These are phyloP conservation scores for Zonitis immaculata DNA, from an alignment of 2,888 invertebrate species.

Conservation along the genomic window DNA sequence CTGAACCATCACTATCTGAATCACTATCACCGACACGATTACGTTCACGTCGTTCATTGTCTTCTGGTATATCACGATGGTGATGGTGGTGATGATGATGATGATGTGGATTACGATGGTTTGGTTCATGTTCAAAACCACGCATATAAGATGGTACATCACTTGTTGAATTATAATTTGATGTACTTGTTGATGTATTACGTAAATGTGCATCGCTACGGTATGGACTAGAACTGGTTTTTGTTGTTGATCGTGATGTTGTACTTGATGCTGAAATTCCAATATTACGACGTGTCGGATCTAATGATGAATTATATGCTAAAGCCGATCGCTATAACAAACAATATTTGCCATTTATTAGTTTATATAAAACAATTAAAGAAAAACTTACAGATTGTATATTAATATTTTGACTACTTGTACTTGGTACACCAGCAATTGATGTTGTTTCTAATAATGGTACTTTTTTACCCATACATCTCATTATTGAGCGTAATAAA, in stretches of 20 bases:
- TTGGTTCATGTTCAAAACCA: constrained; percentile 59
- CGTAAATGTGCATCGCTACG: constrained; percentile 78
- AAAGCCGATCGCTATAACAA: constrained; percentile 66
- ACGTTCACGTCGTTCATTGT: constrained; percentile 30
- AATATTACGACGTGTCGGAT: constrained; percentile 67
- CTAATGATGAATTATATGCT: constrained; percentile 69
- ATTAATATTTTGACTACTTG: constrained; percentile 73
- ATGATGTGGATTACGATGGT: constrained; percentile 42
- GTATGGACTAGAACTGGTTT: constrained; percentile 91
- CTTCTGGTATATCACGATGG: constrained; percentile 20
- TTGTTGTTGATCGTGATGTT: constrained; percentile 89
- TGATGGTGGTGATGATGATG: constrained; percentile 46
- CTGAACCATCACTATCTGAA: constrained; percentile 74
- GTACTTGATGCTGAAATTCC: constrained; percentile 95
- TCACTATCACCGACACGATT: constrained; percentile 54
- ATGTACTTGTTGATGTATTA: constrained; percentile 80
- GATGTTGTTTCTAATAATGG: constrained; percentile 72
- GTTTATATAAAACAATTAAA: not conserved
- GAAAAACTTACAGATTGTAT: constrained; percentile 52
- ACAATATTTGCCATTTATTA: constrained; percentile 3
- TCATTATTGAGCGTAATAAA: constrained; percentile 60
- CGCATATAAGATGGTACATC: constrained; percentile 70
- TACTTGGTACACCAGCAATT: constrained; percentile 59
- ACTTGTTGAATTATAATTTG: constrained; percentile 79
- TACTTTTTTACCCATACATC: constrained; percentile 77